Conservation (phyloP, 2,888 invertebrate genomes). For the Lycophotia porphyrea region DNA sequence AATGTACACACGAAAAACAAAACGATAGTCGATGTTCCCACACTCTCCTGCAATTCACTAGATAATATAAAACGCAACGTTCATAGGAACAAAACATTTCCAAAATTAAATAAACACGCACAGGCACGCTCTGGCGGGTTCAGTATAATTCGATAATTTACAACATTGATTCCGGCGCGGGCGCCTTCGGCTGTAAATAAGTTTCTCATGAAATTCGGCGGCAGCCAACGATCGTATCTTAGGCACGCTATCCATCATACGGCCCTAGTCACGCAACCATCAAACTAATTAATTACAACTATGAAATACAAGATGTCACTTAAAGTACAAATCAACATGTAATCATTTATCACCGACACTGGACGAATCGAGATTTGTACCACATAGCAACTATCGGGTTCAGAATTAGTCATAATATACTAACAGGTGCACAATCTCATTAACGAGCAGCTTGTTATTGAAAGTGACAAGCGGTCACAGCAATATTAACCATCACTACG, state of each 20-base stretch:
- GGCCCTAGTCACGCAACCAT: constrained; percentile 82
- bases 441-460: constrained; percentile 83
- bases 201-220: constrained; percentile 87
- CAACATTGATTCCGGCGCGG: constrained; percentile 75
- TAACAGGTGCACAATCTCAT: constrained; percentile 81
- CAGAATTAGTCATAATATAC: constrained; percentile 79
- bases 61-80: constrained; percentile 74
- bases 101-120: constrained; percentile 88
- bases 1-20: constrained; percentile 73
- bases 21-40: constrained; percentile 78
- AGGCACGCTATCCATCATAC: constrained; percentile 86
- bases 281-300: constrained; percentile 81
- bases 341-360: constrained; percentile 45
- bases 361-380: constrained; percentile 38
- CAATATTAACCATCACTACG: constrained; percentile 85
- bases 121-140: constrained; percentile 80
- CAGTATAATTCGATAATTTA: constrained; percentile 87
- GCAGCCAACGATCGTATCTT: constrained; percentile 84
- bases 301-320: constrained; percentile 68
- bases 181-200: constrained; percentile 83
- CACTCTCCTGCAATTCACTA: constrained; percentile 80
- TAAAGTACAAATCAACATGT: constrained; percentile 42
- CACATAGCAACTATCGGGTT: constrained; percentile 34
- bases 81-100: constrained; percentile 85
- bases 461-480: constrained; percentile 88